Evolutionary conservation across 2,113 vertebrate genomes (phyloP), one percentile per base, ranked within the genome.

Genomic region (Campylomormyrus tamandua): DNA sequence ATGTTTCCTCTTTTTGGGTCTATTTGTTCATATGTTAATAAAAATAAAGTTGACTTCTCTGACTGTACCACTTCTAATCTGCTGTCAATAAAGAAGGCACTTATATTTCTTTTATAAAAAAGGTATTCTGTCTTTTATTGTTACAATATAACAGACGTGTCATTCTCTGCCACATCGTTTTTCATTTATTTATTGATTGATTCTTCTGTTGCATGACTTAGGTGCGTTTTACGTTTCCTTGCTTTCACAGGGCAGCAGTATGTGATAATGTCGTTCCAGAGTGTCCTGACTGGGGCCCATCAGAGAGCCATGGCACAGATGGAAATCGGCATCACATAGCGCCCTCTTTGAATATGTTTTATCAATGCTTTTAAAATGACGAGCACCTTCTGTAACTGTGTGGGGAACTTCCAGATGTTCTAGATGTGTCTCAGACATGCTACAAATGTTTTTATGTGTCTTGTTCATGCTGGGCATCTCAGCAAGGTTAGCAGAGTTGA

Each of bases 261-360:
- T 84, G 97, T 98, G 92, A 99, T 99, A 97, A 99, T 99, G 98
- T 98, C 98, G 0, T 97, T 97, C 0, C 97, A 98, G 93, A 98
- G 98, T 87, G 97, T 99, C 89, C 94, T 99, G 90, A 97, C 97
- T 0, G 96, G 97, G 3, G 96, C 97, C 11, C 95, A 95, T 66
- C 97, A 97, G 94, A 95, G 97, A 89, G 97, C 98, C 46, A 97
- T 98, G 8, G 97, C 97, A 56, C 19, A 56, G 53, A 56, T 56
- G 19, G 19, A 24, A 24, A 24, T 56, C 53, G 1, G 53, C 53
- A 56, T 56, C 5, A 7, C 21, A 24, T 56, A 56, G 53, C 1
- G 0, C 97, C 7, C 56, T 62, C 56, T 62, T 62, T 56, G 19
- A 56, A 24, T 62, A 3, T 62, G 24, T 62, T 62, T 62, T 62